Evolutionary conservation across 1,140 invertebrate species (phyloP), one percentile per base, ranked within the genome.

Genomic region (Polyergus mexicanus): DNA sequence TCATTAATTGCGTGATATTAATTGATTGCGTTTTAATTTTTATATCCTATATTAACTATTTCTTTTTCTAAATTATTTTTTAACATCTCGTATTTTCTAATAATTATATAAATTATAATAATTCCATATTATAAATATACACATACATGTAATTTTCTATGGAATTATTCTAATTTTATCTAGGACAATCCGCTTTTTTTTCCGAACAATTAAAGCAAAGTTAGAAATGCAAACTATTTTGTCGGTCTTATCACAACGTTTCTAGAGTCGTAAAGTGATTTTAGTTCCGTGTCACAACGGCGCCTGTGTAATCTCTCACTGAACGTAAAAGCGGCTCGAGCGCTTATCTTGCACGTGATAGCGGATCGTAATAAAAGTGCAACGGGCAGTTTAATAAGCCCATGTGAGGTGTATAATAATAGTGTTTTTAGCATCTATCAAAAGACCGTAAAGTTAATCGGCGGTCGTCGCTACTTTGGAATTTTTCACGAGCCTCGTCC

Each of bases 391-490:
- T 87, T 89, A 89, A 90, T 89, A 92, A 92, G 86, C 80, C 44
- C 41, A 62, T 63, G 83, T 84, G 74, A 87, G n/a, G 65, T 66
- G 38, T 83, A 71, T 71, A 32, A 80, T 90, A 91, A 92, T 90
- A 80, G 63, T 72, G 84, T 91, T 91, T 91, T 91, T 89, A 89
- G 84, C 86, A 84, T 86, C 80, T 77, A 85, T 87, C 69, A 92
- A 92, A 92, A 71, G 65, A 80, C 75, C 85, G 86, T 90, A 90
- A 92, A 91, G 68, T 88, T 89, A 91, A 92, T 92, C 88, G 84
- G 38, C 19, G 65, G 25, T 41, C 56, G 74, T 69, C 51, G 84
- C 28, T 35, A 78, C 58, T 65, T 63, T 10, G 41, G 19, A 68
- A n/a, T 38, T 54, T 54, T 83, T 62, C 44, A 25, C 47, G 41